Evolutionary conservation across 64 coral and sea anemone species (phyloP).

Genomic region (Acropora yongei): DNA sequence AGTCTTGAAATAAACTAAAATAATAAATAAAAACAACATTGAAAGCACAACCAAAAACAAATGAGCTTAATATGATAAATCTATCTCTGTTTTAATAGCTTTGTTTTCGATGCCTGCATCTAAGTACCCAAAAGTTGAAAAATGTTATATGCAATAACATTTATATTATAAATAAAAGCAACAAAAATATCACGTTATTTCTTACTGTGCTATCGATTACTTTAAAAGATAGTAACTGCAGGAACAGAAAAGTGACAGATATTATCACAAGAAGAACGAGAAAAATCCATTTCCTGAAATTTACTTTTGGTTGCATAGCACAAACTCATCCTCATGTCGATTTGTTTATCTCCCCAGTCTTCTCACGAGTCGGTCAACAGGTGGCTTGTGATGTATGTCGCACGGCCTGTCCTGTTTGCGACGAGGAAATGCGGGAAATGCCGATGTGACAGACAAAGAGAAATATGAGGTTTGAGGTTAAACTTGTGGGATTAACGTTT

Average conservation of each 20-base stretch:
- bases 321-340: conserved; percentile 22
- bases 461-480: neutral
- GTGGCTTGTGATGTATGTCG: neutral
- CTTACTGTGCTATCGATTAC: conserved; percentile 52
- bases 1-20: conserved; percentile 8
- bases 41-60: neutral
- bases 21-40: neutral
- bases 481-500: neutral
- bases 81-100: neutral
- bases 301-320: neutral
- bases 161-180: neutral
- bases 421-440: neutral
- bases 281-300: conserved; percentile 18
- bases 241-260: conserved; percentile 52
- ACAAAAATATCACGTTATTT: neutral
- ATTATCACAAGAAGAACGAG: conserved; percentile 51
- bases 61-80: neutral
- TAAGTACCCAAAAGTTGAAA: too few species aligned
- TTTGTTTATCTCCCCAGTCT: conserved; percentile 7
- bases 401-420: neutral
- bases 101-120: too few species aligned
- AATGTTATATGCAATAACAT: too few species aligned
- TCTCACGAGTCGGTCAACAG: neutral
- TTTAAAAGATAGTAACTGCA: conserved; percentile 64
- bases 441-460: neutral